A percentile compares a stretch with the other conserved stretches of the same genome.
Evolutionary conservation across 2,113 vertebrate genomes (phyloP).

Genomic region (Mus pahari): DNA sequence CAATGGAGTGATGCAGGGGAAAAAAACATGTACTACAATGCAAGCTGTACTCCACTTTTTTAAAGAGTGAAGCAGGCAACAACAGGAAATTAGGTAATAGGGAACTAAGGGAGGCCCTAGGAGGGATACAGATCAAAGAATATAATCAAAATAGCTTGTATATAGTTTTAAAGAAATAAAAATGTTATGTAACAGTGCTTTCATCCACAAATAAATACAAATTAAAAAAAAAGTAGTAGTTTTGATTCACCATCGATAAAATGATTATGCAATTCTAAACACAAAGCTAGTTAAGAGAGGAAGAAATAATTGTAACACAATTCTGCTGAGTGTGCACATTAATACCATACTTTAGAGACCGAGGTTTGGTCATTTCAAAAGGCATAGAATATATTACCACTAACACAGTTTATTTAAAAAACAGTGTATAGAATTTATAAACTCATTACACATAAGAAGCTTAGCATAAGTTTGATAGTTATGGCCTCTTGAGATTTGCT

Average conservation of each 20-base stretch:
- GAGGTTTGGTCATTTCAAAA: background rate
- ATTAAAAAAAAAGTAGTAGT: background rate
- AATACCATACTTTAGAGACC: background rate
- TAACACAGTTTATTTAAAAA: background rate
- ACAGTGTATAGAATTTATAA: background rate
- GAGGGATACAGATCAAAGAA: no score
- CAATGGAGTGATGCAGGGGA: no score
- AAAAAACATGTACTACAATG: background rate
- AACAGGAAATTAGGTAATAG: background rate
- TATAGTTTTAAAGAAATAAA: background rate
- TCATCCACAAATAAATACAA: background rate
- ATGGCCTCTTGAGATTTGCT: background rate
- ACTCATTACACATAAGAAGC: background rate
- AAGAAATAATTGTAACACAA: background rate
- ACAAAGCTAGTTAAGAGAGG: background rate
- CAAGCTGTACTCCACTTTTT: background rate
- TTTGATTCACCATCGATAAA: background rate
- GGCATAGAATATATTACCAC: background rate
- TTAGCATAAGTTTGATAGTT: background rate
- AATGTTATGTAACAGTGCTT: background rate
- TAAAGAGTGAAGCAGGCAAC: background rate
- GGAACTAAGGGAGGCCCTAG: no score
- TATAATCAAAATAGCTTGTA: background rate
- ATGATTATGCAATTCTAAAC: background rate
- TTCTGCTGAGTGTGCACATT: background rate